These are phyloP conservation scores for Triplophysa siluroides DNA, from an alignment of 2,113 vertebrate species.

Conservation along the genomic window DNA sequence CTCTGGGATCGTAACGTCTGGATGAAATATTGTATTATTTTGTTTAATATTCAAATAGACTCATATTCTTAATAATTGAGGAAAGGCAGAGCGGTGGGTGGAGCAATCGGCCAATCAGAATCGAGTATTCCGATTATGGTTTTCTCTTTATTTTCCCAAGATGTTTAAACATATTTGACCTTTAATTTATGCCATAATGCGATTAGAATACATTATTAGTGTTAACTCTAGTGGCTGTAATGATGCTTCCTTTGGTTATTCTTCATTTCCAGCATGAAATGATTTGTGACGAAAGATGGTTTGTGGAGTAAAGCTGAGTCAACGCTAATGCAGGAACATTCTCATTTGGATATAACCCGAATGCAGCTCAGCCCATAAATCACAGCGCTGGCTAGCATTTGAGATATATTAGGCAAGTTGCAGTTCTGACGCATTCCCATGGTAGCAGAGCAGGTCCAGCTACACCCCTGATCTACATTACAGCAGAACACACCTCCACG, in stretches of 20 bases:
- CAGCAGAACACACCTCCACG: not conserved
- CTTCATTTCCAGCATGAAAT: not conserved
- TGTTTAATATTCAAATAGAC: no score
- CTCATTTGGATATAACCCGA: conserved; percentile 36
- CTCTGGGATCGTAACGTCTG: not conserved
- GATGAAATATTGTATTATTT: no score
- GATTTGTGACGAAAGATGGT: not conserved
- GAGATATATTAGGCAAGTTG: conserved; percentile 19
- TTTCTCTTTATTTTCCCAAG: no score
- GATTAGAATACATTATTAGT: not conserved
- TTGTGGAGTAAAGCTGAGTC: conserved; percentile 16
- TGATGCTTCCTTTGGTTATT: not conserved
- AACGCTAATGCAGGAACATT: conserved; percentile 17
- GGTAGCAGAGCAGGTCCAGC: not conserved
- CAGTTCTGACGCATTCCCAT: conserved; percentile 13
- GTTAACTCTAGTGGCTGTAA: not conserved
- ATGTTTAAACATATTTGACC: not conserved
- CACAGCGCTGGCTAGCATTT: not conserved
- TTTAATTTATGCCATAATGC: not conserved
- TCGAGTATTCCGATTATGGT: no score
- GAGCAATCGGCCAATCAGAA: no score
- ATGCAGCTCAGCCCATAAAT: conserved; percentile 13
- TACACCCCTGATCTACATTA: not conserved
- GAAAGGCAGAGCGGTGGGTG: no score
- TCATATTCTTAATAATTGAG: no score